Conservation (phyloP, 2,797 vertebrate genomes). For the Cirrhinus mrigala region DNA sequence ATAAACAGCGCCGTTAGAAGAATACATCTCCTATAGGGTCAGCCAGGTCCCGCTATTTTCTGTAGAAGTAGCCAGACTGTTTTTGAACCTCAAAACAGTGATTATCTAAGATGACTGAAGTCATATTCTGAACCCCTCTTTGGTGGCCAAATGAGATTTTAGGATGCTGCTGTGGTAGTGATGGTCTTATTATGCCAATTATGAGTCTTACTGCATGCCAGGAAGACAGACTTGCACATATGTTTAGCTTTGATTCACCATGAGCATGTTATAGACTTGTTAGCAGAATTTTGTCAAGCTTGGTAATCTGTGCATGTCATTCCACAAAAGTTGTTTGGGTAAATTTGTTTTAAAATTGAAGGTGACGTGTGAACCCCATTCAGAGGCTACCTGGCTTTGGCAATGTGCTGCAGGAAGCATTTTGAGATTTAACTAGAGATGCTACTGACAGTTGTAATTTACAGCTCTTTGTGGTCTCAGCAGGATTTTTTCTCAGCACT, state of each 20-base stretch:
- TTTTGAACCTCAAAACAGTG: constrained; percentile 43
- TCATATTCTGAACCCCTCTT: constrained; percentile 18
- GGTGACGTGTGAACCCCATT: background rate
- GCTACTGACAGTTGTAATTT: constrained; percentile 56
- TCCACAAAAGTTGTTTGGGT: background rate
- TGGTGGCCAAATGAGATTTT: constrained; percentile 48
- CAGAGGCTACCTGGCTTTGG: background rate
- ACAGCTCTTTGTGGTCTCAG: constrained; percentile 55
- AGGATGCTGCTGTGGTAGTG: constrained; percentile 21
- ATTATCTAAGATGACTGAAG: constrained; percentile 34
- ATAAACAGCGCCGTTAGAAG: constrained; percentile 5
- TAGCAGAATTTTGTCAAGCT: background rate
- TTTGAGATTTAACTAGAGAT: constrained; percentile 9
- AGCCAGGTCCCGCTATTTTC: constrained; percentile 40
- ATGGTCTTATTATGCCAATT: constrained; percentile 20
- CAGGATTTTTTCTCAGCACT: constrained; percentile 65
- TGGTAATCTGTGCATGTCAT: background rate
- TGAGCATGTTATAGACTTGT: background rate
- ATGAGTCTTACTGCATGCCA: background rate
- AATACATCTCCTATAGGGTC: constrained; percentile 31
- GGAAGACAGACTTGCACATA: background rate
- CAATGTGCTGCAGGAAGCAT: background rate
- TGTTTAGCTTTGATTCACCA: background rate
- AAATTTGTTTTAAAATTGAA: constrained; percentile 12
- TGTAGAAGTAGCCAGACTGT: constrained; percentile 23